These are phyloP conservation scores for Azemiops feae DNA, from an alignment of 2,113 vertebrate species.

Conservation along the genomic window DNA sequence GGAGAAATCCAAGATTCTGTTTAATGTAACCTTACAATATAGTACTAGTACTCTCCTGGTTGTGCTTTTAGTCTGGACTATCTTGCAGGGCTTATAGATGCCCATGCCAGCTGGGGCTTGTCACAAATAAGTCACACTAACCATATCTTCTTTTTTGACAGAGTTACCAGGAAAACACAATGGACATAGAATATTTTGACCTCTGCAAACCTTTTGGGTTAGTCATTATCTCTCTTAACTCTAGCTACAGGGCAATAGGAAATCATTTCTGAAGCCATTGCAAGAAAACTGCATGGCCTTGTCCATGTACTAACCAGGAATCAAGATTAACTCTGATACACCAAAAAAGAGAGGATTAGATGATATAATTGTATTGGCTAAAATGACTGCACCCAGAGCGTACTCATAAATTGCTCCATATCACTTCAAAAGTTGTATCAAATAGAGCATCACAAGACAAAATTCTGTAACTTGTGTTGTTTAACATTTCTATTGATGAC, in stretches of 20 bases:
- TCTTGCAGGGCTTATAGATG: not conserved
- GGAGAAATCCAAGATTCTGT: not conserved
- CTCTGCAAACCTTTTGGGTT: not conserved
- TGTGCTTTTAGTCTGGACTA: not conserved
- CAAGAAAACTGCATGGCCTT: not conserved
- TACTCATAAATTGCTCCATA: not conserved
- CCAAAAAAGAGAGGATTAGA: not conserved
- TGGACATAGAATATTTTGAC: not conserved
- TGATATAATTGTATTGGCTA: not conserved
- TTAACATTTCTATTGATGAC: not conserved
- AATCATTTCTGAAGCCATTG: not conserved
- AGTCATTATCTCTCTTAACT: not conserved
- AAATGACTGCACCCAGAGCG: not conserved
- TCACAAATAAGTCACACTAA: not conserved
- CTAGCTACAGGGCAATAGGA: not conserved
- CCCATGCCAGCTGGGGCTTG: not conserved
- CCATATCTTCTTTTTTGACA: not conserved
- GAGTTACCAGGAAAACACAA: not conserved
- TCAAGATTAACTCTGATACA: not conserved
- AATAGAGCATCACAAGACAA: not conserved
- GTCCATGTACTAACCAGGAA: not conserved
- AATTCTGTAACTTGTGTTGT: not conserved
- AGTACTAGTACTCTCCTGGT: not conserved
- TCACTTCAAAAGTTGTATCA: not conserved
- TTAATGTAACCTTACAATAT: not conserved